phyloP scores from a whole-genome alignment of 1,140 invertebrate species.

The Drosophila littoralis region DNA sequence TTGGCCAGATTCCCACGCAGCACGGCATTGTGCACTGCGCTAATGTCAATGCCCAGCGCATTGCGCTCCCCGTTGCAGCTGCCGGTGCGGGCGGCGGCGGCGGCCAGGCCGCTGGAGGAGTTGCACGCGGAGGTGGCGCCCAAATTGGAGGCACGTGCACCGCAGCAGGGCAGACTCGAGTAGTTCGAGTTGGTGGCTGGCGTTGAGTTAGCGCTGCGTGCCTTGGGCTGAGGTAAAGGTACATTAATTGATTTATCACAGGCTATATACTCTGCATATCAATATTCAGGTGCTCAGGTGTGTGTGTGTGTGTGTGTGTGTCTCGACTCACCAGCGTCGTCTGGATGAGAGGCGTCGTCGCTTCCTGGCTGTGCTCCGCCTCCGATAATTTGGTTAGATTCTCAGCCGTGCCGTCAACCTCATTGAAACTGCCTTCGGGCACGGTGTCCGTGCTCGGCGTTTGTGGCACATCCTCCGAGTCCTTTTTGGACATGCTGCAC shows the following conservation, averaged over 20 bases:
- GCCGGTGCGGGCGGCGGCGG: constrained; percentile 34
- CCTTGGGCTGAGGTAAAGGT: constrained; percentile 69
- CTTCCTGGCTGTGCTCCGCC: constrained; percentile 62
- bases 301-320: not conserved
- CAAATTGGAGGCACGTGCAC: constrained; percentile 60
- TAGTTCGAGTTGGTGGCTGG: constrained; percentile 74
- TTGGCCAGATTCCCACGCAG: constrained; percentile 77
- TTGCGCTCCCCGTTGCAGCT: constrained; percentile 80
- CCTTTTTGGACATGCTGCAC: constrained; percentile 76
- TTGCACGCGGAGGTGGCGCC: constrained; percentile 28
- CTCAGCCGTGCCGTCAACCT: constrained; percentile 72
- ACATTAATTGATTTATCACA: constrained; percentile 64
- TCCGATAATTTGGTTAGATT: constrained; percentile 77
- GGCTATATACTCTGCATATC: not conserved
- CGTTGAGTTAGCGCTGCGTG: constrained; percentile 67
- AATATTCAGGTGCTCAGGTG: not conserved
- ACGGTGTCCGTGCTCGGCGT: constrained; percentile 76
- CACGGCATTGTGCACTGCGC: constrained; percentile 83
- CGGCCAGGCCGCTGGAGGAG: constrained; percentile 43
- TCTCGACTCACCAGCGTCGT: constrained; percentile 71
- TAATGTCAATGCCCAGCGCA: constrained; percentile 81
- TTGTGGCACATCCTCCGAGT: constrained; percentile 78
- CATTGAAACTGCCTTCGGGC: constrained; percentile 73
- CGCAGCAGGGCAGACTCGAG: constrained; percentile 83
- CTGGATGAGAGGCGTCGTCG: constrained; percentile 71